These are phyloP conservation scores for Geopemphigus sp. DNA, from an alignment of 1,140 invertebrate genomes.

Conservation along the genomic window DNA sequence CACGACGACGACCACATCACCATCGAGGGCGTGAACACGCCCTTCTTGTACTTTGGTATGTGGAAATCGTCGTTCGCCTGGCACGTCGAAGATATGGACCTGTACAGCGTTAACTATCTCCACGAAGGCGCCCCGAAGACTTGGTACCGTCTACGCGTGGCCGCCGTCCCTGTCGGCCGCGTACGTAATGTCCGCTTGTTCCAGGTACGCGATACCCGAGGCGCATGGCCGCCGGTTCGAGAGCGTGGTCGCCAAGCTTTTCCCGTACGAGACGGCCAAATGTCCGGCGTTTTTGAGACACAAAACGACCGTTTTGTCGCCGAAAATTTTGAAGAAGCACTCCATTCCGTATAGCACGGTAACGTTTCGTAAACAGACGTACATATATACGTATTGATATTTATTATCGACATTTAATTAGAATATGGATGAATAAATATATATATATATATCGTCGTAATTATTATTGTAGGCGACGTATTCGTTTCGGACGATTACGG, in stretches of 20 bases:
- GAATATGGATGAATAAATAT: too few species aligned
- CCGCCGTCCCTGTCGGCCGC: too few species aligned
- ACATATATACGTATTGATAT: too few species aligned
- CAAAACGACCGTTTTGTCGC: slow-evolving; percentile 97
- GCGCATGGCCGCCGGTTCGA: slow-evolving; percentile 91
- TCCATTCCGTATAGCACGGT: too few species aligned
- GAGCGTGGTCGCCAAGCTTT: slow-evolving; percentile 85
- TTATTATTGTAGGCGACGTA: too few species aligned
- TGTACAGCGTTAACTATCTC: slow-evolving; percentile 98
- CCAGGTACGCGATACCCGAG: slow-evolving; percentile 85
- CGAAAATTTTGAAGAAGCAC: too few species aligned
- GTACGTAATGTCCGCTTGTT: too few species aligned
- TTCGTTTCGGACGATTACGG: too few species aligned
- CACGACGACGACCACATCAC: slow-evolving; percentile 93
- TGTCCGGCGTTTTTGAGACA: slow-evolving; percentile 94
- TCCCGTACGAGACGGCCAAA: slow-evolving; percentile 76
- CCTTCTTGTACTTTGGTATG: slow-evolving; percentile 99
- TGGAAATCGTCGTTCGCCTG: slow-evolving; percentile 99
- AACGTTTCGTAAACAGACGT: too few species aligned
- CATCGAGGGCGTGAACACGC: slow-evolving; percentile 97
- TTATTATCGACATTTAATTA: too few species aligned
- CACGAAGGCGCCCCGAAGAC: slow-evolving; percentile 95
- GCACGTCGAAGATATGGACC: slow-evolving; percentile 99
- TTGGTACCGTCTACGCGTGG: slow-evolving; percentile 64
- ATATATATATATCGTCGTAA: too few species aligned